phyloP scores from a whole-genome alignment of 2,113 vertebrate genomes.

The Forbesichthys agassizii region DNA sequence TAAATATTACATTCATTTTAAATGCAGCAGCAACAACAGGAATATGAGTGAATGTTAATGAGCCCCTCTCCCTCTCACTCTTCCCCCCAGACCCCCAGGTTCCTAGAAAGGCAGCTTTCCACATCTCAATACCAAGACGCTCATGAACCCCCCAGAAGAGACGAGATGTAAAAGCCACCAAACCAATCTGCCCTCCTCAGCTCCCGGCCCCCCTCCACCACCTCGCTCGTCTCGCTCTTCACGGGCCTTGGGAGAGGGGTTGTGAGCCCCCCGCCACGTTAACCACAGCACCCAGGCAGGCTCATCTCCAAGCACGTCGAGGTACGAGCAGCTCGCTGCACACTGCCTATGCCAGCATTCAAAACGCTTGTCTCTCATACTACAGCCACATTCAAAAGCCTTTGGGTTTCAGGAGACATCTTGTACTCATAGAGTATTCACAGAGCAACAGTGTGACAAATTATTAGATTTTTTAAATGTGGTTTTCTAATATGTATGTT shows the following conservation, averaged over 20 bases:
- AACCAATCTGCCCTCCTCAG: constrained; percentile 62
- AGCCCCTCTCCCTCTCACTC: background rate
- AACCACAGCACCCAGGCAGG: constrained; percentile 55
- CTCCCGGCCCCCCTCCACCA: constrained; percentile 54
- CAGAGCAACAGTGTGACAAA: no score
- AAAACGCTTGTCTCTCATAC: constrained; percentile 30
- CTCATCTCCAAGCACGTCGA: constrained; percentile 48
- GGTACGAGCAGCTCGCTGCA: constrained; percentile 15
- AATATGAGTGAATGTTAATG: no score
- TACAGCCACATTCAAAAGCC: constrained; percentile 14
- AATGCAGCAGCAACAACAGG: no score
- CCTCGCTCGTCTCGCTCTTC: constrained; percentile 43
- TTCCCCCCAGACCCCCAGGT: constrained; percentile 39
- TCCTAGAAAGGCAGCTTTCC: constrained; percentile 71
- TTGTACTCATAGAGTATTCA: background rate
- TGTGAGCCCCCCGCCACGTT: constrained; percentile 62
- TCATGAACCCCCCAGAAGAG: constrained; percentile 44
- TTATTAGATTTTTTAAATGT: no score
- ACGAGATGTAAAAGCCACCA: constrained; percentile 59
- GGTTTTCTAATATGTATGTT: no score
- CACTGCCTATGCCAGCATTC: constrained; percentile 14
- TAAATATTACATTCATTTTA: no score
- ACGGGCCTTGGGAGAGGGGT: constrained; percentile 46
- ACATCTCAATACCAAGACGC: constrained; percentile 43
- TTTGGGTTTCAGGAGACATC: constrained; percentile 26